A percentile compares a stretch with the other conserved stretches of the same genome.
These are phyloP conservation scores for Papilio elwesi DNA, from an alignment of 2,888 invertebrate genomes.

Conservation along the genomic window DNA sequence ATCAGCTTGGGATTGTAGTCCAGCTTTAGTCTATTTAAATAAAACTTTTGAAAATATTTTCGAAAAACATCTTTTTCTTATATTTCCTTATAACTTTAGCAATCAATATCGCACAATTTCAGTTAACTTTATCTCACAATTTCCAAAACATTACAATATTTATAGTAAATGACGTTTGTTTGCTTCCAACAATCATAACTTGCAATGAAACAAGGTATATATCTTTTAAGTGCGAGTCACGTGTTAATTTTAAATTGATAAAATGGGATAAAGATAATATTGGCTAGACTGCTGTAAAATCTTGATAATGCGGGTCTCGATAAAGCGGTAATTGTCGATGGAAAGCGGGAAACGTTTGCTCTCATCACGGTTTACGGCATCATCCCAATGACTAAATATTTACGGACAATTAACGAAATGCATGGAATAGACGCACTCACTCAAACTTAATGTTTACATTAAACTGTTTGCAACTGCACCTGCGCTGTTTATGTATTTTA, in stretches of 20 bases:
- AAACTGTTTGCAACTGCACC: conserved; percentile 22
- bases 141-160: no score
- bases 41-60: no score
- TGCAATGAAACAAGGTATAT: no score
- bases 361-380: conserved; percentile 20
- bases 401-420: conserved; percentile 18
- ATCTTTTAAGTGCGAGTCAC: background rate
- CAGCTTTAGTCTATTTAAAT: no score
- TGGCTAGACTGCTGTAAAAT: background rate
- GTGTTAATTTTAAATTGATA: background rate
- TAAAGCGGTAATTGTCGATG: conserved; percentile 13
- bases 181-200: no score
- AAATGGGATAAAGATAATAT: background rate
- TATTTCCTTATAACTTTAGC: no score
- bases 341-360: conserved; percentile 11
- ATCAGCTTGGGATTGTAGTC: no score
- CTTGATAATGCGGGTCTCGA: conserved; percentile 18
- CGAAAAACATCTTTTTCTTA: no score
- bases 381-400: conserved; percentile 22
- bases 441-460: conserved; percentile 11
- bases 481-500: background rate
- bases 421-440: conserved; percentile 7
- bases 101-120: no score
- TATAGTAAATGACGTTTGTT: no score
- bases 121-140: no score